phyloP scores from a whole-genome alignment of 2,113 vertebrate genomes.

The Capreolus pygargus region DNA sequence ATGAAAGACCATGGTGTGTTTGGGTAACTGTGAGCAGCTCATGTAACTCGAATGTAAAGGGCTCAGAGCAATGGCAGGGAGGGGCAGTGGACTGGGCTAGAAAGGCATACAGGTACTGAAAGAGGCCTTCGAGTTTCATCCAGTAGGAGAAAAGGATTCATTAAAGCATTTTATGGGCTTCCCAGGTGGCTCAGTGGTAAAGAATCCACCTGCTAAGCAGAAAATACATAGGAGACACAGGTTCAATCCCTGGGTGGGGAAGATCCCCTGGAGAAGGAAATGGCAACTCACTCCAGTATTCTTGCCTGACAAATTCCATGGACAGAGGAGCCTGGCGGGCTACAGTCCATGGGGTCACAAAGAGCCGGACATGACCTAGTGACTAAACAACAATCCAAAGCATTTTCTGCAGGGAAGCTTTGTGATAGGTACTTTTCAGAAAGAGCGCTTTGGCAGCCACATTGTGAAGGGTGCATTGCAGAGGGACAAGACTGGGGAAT shows the following conservation, averaged over 20 bases:
- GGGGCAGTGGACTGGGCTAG: background rate
- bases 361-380: background rate
- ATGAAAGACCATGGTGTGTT: background rate
- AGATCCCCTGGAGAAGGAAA: background rate
- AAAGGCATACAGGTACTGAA: background rate
- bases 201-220: background rate
- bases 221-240: background rate
- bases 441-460: slow-evolving; percentile 47
- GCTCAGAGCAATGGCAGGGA: background rate
- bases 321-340: background rate
- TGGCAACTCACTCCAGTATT: background rate
- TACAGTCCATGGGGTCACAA: background rate
- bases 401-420: background rate
- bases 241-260: background rate
- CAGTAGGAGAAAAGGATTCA: slow-evolving; percentile 23
- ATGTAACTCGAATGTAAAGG: background rate
- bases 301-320: background rate
- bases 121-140: slow-evolving; percentile 19
- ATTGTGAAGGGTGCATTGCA: background rate
- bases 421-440: slow-evolving; percentile 32
- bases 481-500: background rate
- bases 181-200: background rate
- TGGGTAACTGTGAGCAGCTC: slow-evolving; percentile 14
- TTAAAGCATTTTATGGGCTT: slow-evolving; percentile 4
- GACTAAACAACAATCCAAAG: background rate